Evolutionary conservation across 2,113 vertebrate species (phyloP).

Genomic region (Pterocles orientalis): DNA sequence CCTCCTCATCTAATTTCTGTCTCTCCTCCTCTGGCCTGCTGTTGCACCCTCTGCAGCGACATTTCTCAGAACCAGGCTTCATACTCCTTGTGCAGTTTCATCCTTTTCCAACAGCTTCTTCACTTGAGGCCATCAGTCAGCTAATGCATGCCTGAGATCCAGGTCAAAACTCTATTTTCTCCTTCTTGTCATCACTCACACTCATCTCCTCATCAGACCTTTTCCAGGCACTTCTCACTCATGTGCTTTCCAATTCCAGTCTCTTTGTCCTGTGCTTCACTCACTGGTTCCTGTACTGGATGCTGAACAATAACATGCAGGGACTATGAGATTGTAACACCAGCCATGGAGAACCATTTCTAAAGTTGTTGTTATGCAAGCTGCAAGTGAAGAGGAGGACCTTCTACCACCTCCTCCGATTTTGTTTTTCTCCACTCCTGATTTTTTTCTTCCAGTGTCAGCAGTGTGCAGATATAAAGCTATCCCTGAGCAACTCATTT

Average conservation of each 20-base stretch:
- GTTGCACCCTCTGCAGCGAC: not conserved
- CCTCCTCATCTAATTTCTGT: not conserved
- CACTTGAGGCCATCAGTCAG: not conserved
- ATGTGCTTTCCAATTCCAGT: not conserved
- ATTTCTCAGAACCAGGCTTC: not conserved
- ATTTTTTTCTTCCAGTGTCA: not conserved
- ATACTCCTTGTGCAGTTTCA: not conserved
- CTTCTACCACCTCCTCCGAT: not conserved
- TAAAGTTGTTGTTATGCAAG: not conserved
- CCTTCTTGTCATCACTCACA: not conserved
- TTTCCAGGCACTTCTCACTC: not conserved
- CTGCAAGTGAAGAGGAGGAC: not conserved
- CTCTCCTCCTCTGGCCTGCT: not conserved
- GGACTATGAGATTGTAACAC: not conserved
- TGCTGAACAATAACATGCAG: not conserved
- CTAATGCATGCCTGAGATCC: not conserved
- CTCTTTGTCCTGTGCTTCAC: not conserved
- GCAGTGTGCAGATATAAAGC: not conserved
- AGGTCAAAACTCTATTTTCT: not conserved
- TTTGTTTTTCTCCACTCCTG: not conserved
- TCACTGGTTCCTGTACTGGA: accelerated
- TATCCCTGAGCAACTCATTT: not conserved
- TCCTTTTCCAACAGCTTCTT: not conserved
- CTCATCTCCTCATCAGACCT: not conserved
- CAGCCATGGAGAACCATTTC: accelerated